A percentile compares a stretch with the other conserved stretches of the same genome.
Evolutionary conservation across 30 jellyfish, hydroid and myxozoan genomes (phyloP).

Genomic region (Hydractinia symbiolongicarpus): DNA sequence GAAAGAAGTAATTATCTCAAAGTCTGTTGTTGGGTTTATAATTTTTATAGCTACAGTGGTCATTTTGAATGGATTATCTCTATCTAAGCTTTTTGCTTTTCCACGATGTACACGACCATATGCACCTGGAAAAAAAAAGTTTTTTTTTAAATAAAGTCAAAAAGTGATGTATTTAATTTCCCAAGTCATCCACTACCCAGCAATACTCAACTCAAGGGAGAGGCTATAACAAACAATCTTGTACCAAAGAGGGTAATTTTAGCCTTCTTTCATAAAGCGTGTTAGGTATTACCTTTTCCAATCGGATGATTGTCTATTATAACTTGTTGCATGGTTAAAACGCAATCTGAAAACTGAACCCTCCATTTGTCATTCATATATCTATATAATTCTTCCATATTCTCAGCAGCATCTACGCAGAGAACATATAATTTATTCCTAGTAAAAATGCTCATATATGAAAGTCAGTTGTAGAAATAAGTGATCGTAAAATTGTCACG

Average conservation of each 20-base stretch:
- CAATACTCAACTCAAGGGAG: too few species aligned
- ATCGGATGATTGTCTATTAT: conserved; percentile 55
- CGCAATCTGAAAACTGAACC: conserved; percentile 45
- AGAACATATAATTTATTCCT: too few species aligned
- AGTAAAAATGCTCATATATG: too few species aligned
- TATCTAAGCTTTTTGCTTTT: conserved; percentile 31
- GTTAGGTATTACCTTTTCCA: conserved; percentile 55
- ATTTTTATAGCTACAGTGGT: conserved; percentile 63
- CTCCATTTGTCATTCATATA: conserved; percentile 76
- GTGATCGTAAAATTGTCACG: too few species aligned
- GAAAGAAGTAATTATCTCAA: conserved; percentile 64
- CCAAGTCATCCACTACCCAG: too few species aligned
- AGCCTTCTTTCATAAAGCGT: not conserved
- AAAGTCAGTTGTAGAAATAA: too few species aligned
- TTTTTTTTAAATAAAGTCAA: not conserved
- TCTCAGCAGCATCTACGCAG: conserved; percentile 13
- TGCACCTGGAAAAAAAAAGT: conserved; percentile 48
- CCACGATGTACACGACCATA: conserved; percentile 73
- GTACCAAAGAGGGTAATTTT: too few species aligned
- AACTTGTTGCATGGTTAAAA: conserved; percentile 56
- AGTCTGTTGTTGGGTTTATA: conserved; percentile 51
- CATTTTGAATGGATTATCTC: conserved; percentile 28
- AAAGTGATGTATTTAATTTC: not conserved
- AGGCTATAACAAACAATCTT: too few species aligned
- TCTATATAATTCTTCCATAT: conserved; percentile 41